phyloP scores from a whole-genome alignment of 2,888 invertebrate species.

The Saturnia pavonia region DNA sequence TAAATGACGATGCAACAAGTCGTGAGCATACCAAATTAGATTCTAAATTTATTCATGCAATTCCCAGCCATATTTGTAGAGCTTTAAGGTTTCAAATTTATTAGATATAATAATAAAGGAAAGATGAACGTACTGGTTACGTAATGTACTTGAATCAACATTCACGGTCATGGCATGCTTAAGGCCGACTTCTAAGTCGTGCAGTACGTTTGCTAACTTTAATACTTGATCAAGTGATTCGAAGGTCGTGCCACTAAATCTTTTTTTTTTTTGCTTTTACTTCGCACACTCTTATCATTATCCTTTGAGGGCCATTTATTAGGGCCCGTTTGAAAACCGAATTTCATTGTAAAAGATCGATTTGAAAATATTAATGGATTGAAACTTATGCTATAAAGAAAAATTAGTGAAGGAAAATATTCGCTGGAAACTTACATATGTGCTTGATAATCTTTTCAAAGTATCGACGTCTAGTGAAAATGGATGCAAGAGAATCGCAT shows the following conservation, averaged over 20 bases:
- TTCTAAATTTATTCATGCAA: conserved; percentile 19
- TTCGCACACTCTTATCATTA: background rate
- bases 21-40: conserved; percentile 44
- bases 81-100: conserved; percentile 26
- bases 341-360: background rate
- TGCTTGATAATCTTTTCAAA: too few species aligned
- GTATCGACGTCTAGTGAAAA: background rate
- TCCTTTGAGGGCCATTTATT: background rate
- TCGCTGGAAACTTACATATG: too few species aligned
- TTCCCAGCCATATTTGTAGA: conserved; percentile 23
- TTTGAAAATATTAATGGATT: too few species aligned
- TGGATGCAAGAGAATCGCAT: background rate
- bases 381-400: too few species aligned
- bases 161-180: conserved; percentile 73
- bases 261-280: background rate
- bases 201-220: conserved; percentile 35
- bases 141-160: conserved; percentile 69
- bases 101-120: conserved; percentile 40
- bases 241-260: background rate
- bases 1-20: conserved; percentile 54
- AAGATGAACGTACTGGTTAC: conserved; percentile 68
- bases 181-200: conserved; percentile 64
- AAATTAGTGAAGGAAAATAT: too few species aligned
- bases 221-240: conserved; percentile 11
- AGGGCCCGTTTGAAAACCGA: background rate